Evolutionary conservation across 2,113 vertebrate genomes (phyloP).

Genomic region (Thunnus thynnus): DNA sequence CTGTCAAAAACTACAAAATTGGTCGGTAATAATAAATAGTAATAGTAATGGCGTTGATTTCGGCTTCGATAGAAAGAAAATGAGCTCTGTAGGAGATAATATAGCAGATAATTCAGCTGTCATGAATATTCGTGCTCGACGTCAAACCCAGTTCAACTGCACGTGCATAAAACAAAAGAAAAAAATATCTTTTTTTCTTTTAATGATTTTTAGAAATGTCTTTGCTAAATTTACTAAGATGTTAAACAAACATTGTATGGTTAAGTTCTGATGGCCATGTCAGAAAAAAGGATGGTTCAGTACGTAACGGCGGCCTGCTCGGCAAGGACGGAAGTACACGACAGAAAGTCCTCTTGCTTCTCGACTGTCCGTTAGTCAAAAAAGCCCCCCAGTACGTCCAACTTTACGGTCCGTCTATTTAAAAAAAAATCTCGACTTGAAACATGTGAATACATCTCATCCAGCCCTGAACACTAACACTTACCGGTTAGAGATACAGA

Average conservation of each 20-base stretch:
- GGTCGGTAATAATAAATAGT: not conserved
- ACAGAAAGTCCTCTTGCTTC: not conserved
- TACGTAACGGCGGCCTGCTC: rapidly evolving
- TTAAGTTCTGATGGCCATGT: not conserved
- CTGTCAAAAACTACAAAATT: not conserved
- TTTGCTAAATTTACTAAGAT: no score
- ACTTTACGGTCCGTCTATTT: slow-evolving; percentile 21
- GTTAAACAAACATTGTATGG: no score
- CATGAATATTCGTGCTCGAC: not conserved
- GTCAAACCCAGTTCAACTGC: not conserved
- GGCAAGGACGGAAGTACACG: not conserved
- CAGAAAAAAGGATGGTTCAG: no score
- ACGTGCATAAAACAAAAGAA: not conserved
- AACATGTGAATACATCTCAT: no score
- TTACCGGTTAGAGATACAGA: no score
- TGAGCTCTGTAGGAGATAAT: no score
- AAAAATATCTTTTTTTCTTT: not conserved
- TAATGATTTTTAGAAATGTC: no score
- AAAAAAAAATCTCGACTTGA: not conserved
- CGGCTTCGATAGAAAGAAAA: no score
- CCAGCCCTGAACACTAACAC: no score
- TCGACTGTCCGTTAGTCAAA: slow-evolving; percentile 10
- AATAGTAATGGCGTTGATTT: not conserved
- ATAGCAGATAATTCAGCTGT: no score
- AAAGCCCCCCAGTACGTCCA: slow-evolving; percentile 17